Evolutionary conservation across 2,888 invertebrate genomes (phyloP).

Genomic region (Ophion slaviceki): DNA sequence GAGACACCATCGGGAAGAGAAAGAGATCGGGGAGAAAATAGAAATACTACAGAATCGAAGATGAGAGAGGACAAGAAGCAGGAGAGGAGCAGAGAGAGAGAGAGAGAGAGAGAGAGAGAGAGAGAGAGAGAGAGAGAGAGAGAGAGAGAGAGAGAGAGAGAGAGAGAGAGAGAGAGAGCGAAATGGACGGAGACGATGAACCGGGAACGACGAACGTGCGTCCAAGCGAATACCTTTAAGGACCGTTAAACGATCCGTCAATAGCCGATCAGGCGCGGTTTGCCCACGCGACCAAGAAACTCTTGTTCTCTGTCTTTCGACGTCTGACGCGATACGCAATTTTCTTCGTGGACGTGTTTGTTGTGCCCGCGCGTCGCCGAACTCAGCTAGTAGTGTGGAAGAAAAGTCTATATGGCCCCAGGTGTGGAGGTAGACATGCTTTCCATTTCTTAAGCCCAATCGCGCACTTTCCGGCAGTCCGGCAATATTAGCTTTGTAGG

Average conservation of each 20-base stretch:
- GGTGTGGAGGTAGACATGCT: background rate
- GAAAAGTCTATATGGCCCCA: background rate
- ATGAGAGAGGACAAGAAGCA: conserved; percentile 4
- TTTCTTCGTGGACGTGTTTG: conserved; percentile 12
- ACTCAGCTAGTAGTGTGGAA: background rate
- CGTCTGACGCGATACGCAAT: conserved; percentile 54
- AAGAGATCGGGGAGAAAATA: conserved; percentile 46
- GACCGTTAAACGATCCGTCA: conserved; percentile 70
- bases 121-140: background rate
- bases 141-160: conserved; percentile 7
- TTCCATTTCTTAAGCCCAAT: too few species aligned
- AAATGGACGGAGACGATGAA: conserved; percentile 43
- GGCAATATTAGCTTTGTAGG: too few species aligned
- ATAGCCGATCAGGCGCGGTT: conserved; percentile 68
- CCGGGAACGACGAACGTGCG: conserved; percentile 61
- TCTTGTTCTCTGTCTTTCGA: conserved; percentile 14
- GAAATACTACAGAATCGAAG: conserved; percentile 23
- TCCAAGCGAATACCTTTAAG: conserved; percentile 67
- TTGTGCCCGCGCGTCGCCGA: conserved; percentile 7
- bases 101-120: background rate
- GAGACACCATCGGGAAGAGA: conserved; percentile 29
- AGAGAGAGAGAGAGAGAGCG: background rate
- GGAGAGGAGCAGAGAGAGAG: background rate
- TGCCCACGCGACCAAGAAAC: conserved; percentile 60
- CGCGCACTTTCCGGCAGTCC: too few species aligned